Conservation (phyloP, 2,797 vertebrate genomes). For the Siniperca obscura region DNA sequence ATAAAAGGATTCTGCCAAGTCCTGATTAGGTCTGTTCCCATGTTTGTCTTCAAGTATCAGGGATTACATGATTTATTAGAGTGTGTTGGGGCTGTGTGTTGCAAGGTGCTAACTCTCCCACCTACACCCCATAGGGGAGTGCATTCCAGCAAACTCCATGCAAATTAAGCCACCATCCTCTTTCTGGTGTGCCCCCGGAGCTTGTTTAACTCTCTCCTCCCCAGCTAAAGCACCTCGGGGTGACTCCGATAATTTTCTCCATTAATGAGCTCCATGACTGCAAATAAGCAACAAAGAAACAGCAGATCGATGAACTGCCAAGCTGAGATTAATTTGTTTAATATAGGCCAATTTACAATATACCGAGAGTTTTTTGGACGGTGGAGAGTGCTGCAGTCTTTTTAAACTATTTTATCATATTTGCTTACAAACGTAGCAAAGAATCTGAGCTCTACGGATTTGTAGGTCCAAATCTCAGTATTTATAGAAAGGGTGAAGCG, state of each 20-base stretch:
- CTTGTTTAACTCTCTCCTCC: slow-evolving; percentile 45
- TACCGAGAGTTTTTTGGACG: slow-evolving; percentile 23
- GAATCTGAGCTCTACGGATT: background rate
- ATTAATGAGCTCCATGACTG: slow-evolving; percentile 59
- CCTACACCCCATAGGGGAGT: slow-evolving; percentile 57
- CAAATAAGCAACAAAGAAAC: slow-evolving; percentile 50
- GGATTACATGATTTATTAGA: slow-evolving; percentile 84
- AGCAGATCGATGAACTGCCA: slow-evolving; percentile 53
- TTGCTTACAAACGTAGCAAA: background rate
- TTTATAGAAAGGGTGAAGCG: background rate
- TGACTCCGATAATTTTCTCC: slow-evolving; percentile 58
- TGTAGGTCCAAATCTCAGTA: background rate
- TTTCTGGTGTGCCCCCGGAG: slow-evolving; percentile 8
- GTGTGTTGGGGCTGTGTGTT: slow-evolving; percentile 61
- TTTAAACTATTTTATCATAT: background rate
- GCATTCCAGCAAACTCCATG: slow-evolving; percentile 71
- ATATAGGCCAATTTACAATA: slow-evolving; percentile 46
- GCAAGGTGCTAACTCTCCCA: slow-evolving; percentile 76
- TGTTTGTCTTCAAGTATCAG: slow-evolving; percentile 85
- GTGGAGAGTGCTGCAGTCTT: background rate
- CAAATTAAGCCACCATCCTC: slow-evolving; percentile 56
- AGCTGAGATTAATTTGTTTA: slow-evolving; percentile 62
- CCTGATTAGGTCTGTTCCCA: slow-evolving; percentile 83
- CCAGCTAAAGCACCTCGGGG: slow-evolving; percentile 45
- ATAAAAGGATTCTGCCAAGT: slow-evolving; percentile 81